phyloP scores from a whole-genome alignment of 2,888 invertebrate species.

The Piscicola geometra region DNA sequence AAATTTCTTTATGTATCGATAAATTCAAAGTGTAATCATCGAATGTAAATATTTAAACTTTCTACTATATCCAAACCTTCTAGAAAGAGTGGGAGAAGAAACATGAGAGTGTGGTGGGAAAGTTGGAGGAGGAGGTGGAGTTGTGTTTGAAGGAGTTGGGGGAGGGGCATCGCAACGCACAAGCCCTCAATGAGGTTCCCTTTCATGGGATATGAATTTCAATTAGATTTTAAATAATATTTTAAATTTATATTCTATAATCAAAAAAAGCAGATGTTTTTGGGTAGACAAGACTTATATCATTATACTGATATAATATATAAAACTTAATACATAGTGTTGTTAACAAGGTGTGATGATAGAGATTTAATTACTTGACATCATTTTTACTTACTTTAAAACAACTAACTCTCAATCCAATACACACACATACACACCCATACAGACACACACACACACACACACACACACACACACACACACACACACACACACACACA shows the following conservation, averaged over 20 bases:
- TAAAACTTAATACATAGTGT: no score
- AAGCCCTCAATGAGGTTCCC: background rate
- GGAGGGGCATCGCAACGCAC: slow-evolving; percentile 2
- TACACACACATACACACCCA: no score
- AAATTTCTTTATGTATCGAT: background rate
- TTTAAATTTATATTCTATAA: background rate
- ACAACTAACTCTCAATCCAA: no score
- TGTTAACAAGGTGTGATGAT: no score
- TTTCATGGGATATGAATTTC: background rate
- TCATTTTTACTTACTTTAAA: no score
- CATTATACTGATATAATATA: no score
- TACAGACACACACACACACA: background rate
- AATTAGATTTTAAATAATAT: background rate
- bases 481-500: background rate
- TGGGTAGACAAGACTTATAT: no score
- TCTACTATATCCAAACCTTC: background rate
- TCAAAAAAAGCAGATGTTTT: no score
- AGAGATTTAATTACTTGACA: no score
- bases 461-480: background rate
- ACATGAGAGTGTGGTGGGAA: background rate
- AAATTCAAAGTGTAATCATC: background rate
- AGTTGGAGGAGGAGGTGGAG: background rate
- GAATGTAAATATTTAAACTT: background rate
- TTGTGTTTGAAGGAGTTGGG: background rate
- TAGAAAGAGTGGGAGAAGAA: background rate